Conservation (phyloP, 1,140 invertebrate species). For the Zaprionus camerounensis region DNA sequence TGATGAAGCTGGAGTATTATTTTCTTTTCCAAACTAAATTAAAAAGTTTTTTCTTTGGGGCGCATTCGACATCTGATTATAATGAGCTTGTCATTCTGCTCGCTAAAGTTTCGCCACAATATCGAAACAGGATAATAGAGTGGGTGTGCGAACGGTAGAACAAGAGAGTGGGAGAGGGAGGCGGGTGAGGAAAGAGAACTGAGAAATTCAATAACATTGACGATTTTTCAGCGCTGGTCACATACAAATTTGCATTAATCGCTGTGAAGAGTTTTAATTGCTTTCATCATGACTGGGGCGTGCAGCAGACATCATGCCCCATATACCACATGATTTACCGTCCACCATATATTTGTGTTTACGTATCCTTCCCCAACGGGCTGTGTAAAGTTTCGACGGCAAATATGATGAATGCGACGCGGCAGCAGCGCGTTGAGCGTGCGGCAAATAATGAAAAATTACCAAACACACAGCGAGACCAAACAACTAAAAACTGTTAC, state of each 20-base stretch:
- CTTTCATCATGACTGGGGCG: conserved; percentile 14
- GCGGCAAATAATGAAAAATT: conserved; percentile 78
- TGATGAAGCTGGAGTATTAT: conserved; percentile 59
- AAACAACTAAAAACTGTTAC: conserved; percentile 66
- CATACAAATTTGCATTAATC: conserved; percentile 41
- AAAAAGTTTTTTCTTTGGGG: conserved; percentile 57
- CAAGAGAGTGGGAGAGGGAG: background rate
- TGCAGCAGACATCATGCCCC: background rate
- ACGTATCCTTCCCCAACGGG: conserved; percentile 27
- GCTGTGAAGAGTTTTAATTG: conserved; percentile 41
- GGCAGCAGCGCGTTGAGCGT: conserved; percentile 46
- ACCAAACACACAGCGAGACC: conserved; percentile 38
- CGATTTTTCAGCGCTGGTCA: conserved; percentile 27
- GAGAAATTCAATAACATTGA: conserved; percentile 21
- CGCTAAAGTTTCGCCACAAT: conserved; percentile 15
- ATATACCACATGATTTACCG: conserved; percentile 15
- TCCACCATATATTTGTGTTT: conserved; percentile 27
- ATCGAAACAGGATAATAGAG: conserved; percentile 4
- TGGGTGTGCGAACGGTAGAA: background rate
- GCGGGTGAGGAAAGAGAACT: background rate
- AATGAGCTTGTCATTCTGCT: conserved; percentile 65
- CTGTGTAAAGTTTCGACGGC: conserved; percentile 30
- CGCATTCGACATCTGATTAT: conserved; percentile 49
- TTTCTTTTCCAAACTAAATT: conserved; percentile 76
- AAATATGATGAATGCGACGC: conserved; percentile 72